A percentile compares a stretch with the other conserved stretches of the same genome.
Conservation (phyloP, 2,888 invertebrate genomes). For the Nymphalis polychloros region DNA sequence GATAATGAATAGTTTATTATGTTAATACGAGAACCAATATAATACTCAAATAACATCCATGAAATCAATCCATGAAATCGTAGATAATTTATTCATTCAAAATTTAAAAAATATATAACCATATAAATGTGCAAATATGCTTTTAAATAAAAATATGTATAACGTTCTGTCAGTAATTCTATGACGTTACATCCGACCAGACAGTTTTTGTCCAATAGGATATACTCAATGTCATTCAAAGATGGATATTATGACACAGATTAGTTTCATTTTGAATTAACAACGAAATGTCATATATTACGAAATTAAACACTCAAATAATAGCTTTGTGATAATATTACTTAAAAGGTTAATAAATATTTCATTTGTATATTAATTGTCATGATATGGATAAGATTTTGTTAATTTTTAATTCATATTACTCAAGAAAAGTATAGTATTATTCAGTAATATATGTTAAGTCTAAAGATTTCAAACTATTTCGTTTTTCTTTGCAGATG, state of each 20-base stretch:
- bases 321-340: too few species aligned
- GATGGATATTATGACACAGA: constrained; percentile 35
- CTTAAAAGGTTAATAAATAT: too few species aligned
- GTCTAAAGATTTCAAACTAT: neutral
- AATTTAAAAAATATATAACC: too few species aligned
- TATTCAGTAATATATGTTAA: too few species aligned
- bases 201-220: constrained; percentile 25
- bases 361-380: too few species aligned
- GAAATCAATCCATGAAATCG: too few species aligned
- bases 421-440: neutral
- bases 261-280: constrained; percentile 20
- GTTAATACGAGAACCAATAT: neutral
- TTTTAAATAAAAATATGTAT: neutral
- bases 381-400: too few species aligned
- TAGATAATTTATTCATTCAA: too few species aligned
- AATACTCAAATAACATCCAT: too few species aligned
- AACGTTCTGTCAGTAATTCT: constrained; percentile 4
- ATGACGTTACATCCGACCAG: constrained; percentile 27
- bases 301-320: neutral
- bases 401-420: neutral
- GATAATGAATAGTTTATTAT: neutral
- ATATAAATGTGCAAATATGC: too few species aligned
- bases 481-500: constrained; percentile 60
- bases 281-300: constrained; percentile 23
- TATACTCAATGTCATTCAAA: constrained; percentile 30